These are phyloP conservation scores for Kradibia gibbosae DNA, from an alignment of 1,140 invertebrate genomes.

Conservation along the genomic window DNA sequence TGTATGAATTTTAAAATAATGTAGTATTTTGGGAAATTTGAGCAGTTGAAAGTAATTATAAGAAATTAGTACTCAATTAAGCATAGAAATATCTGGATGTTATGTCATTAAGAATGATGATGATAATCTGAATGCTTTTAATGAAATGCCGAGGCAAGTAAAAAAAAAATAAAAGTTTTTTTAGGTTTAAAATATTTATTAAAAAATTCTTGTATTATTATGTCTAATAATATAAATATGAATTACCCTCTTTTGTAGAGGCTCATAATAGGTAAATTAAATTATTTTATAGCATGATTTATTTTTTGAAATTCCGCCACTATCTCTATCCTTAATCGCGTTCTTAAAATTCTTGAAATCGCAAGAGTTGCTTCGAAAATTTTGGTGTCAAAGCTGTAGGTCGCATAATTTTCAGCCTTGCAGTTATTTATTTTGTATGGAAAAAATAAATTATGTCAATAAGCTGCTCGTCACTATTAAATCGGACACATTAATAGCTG, in stretches of 20 bases:
- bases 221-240: not conserved
- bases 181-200: not conserved
- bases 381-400: constrained; percentile 9
- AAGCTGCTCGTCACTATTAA: constrained; percentile 26
- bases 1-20: no score
- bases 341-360: constrained; percentile 33
- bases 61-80: no score
- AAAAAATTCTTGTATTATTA: not conserved
- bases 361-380: constrained; percentile 11
- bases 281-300: constrained; percentile 40
- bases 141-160: not conserved
- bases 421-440: constrained; percentile 17
- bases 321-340: constrained; percentile 36
- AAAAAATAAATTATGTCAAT: constrained; percentile 15
- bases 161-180: not conserved
- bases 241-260: not conserved
- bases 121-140: not conserved
- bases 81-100: not conserved
- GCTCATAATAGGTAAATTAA: constrained; percentile 19
- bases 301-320: constrained; percentile 22
- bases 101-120: not conserved
- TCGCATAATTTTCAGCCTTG: not conserved
- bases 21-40: no score
- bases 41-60: no score
- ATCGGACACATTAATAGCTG: constrained; percentile 1